A percentile compares a stretch with the other conserved stretches of the same genome.
Conservation (phyloP, 2,888 invertebrate species). For the Drosophila niveifrons region DNA sequence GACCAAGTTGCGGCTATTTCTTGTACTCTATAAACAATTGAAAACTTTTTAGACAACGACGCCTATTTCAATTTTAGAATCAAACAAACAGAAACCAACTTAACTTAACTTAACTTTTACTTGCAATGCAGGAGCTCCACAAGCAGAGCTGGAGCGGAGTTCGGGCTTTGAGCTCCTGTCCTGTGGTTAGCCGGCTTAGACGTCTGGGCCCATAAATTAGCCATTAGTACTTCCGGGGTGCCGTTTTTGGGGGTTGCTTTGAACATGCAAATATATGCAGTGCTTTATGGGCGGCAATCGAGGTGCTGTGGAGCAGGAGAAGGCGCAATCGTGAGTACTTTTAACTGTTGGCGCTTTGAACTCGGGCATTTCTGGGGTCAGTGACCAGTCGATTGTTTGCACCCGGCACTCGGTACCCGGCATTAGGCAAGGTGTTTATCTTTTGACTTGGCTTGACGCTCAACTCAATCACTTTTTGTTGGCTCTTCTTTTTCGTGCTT, state of each 20-base stretch:
- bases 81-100: constrained; percentile 57
- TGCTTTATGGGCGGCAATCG: constrained; percentile 20
- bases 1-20: constrained; percentile 47
- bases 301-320: not conserved
- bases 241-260: constrained; percentile 51
- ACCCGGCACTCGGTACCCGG: not conserved
- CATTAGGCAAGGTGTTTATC: constrained; percentile 62
- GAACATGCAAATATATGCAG: constrained; percentile 76
- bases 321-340: constrained; percentile 1
- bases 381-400: constrained; percentile 66
- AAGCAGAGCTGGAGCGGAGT: constrained; percentile 7
- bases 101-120: constrained; percentile 53
- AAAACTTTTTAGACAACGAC: constrained; percentile 76
- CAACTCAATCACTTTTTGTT: constrained; percentile 39
- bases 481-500: constrained; percentile 25
- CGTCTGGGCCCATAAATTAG: constrained; percentile 81
- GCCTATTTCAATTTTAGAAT: constrained; percentile 80
- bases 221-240: constrained; percentile 76
- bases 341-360: constrained; percentile 71
- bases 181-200: constrained; percentile 59
- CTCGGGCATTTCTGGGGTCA: constrained; percentile 64
- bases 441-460: constrained; percentile 16
- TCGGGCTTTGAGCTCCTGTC: constrained; percentile 16
- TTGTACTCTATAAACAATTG: constrained; percentile 78
- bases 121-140: constrained; percentile 25